Evolutionary conservation across 92 coral and sea anemone species (phyloP).

Genomic region (Pocillopora meandrina): DNA sequence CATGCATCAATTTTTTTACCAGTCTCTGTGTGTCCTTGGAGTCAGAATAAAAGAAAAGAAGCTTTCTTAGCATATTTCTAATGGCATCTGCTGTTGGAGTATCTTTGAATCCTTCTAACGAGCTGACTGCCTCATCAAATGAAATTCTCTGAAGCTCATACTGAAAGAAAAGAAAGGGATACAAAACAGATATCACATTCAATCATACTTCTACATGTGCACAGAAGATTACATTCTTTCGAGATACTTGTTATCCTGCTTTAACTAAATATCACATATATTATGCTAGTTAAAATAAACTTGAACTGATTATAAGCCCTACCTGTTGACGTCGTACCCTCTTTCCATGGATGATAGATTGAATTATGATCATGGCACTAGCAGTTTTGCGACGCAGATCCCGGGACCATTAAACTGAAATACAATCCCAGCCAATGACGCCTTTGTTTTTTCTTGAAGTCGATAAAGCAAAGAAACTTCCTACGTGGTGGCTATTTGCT

Average conservation of each 20-base stretch:
- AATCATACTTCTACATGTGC: background rate
- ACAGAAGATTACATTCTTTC: too few species aligned
- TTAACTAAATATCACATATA: too few species aligned
- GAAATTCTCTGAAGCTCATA: constrained; percentile 63
- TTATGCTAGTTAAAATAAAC: background rate
- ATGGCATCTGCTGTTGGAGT: constrained; percentile 22
- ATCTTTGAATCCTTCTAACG: constrained; percentile 35
- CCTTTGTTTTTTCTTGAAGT: too few species aligned
- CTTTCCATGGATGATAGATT: constrained; percentile 85
- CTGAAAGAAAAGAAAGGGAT: constrained; percentile 32
- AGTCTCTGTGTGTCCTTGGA: constrained; percentile 47
- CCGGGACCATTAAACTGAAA: constrained; percentile 8
- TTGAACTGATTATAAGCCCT: background rate
- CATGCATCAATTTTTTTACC: constrained; percentile 32
- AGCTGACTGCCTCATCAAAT: constrained; percentile 61
- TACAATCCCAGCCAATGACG: too few species aligned
- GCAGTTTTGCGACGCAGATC: constrained; percentile 61
- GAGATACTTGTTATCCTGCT: too few species aligned
- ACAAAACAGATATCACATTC: too few species aligned
- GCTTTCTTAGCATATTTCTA: constrained; percentile 54
- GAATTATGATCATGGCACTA: constrained; percentile 69
- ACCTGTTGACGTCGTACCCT: constrained; percentile 79
- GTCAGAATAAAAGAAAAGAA: constrained; percentile 82
- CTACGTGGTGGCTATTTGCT: background rate
- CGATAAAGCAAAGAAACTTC: background rate